phyloP scores from a whole-genome alignment of 2,888 invertebrate species.

The Ptilodon capucinus region DNA sequence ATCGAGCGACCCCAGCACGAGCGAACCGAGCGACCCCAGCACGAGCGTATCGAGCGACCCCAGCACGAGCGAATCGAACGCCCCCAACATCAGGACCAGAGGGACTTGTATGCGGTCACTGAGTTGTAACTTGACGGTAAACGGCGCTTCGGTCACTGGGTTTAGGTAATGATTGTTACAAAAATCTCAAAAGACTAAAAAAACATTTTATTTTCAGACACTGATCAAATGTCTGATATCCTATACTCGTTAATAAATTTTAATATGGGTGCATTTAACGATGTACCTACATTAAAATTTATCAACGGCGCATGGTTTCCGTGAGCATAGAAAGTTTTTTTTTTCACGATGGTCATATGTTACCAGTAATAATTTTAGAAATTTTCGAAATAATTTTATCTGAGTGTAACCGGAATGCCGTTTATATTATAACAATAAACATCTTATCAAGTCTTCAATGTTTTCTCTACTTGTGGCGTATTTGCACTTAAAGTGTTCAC shows the following conservation, averaged over 20 bases:
- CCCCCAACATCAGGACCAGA: slow-evolving; percentile 11
- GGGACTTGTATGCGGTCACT: slow-evolving; percentile 86
- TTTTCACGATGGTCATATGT: too few species aligned
- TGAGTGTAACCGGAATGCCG: background rate
- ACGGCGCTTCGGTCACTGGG: slow-evolving; percentile 1
- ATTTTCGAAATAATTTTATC: too few species aligned
- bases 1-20: slow-evolving; percentile 45
- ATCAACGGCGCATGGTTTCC: too few species aligned
- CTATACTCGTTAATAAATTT: too few species aligned
- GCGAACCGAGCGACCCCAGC: slow-evolving; percentile 68
- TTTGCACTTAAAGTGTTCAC: slow-evolving; percentile 29
- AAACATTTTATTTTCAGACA: too few species aligned
- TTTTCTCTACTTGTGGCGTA: slow-evolving; percentile 1
- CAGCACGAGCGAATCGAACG: slow-evolving; percentile 81
- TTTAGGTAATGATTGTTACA: background rate
- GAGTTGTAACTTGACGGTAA: slow-evolving; percentile 35
- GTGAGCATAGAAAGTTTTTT: too few species aligned
- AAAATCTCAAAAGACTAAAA: too few species aligned
- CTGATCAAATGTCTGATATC: too few species aligned
- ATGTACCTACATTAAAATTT: too few species aligned
- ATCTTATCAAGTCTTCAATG: background rate
- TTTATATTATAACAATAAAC: background rate
- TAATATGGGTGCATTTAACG: too few species aligned
- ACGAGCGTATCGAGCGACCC: slow-evolving; percentile 86
- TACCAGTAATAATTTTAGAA: too few species aligned